Conservation (phyloP, 92 coral and sea anemone genomes). For the Muricea muricata region DNA sequence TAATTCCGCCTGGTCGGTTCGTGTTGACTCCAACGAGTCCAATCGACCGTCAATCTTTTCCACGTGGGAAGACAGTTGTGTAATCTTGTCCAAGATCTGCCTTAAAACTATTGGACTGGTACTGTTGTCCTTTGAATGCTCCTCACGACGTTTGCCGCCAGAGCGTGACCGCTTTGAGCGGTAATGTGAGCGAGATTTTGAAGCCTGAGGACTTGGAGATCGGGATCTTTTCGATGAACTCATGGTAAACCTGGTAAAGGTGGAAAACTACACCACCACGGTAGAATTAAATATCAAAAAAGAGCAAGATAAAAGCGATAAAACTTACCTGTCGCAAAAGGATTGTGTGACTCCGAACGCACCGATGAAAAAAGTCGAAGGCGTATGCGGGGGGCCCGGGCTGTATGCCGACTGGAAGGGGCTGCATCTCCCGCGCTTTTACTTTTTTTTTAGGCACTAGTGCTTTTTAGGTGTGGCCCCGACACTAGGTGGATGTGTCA, state of each 20-base stretch:
- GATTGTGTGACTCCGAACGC: neutral
- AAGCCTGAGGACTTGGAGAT: neutral
- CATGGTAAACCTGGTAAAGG: neutral
- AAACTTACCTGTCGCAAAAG: neutral
- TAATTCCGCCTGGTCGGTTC: neutral
- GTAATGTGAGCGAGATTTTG: neutral
- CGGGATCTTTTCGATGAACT: neutral
- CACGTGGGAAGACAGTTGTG: neutral
- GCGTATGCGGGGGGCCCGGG: neutral
- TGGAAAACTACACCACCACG: neutral
- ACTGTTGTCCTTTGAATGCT: no score
- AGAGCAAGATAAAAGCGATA: neutral
- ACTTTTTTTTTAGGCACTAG: neutral
- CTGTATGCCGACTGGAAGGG: neutral
- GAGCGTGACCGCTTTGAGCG: neutral
- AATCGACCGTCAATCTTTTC: neutral
- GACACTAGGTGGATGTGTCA: slow-evolving; percentile 5
- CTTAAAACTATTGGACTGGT: neutral
- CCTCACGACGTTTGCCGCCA: neutral
- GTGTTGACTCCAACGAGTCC: neutral
- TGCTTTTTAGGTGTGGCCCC: slow-evolving; percentile 16
- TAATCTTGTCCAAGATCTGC: neutral
- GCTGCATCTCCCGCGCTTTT: neutral
- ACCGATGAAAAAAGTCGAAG: neutral
- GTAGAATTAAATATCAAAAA: neutral